Evolutionary conservation across 2,888 invertebrate genomes (phyloP), one percentile per base, ranked within the genome.

Genomic region (Lobophora halterata): DNA sequence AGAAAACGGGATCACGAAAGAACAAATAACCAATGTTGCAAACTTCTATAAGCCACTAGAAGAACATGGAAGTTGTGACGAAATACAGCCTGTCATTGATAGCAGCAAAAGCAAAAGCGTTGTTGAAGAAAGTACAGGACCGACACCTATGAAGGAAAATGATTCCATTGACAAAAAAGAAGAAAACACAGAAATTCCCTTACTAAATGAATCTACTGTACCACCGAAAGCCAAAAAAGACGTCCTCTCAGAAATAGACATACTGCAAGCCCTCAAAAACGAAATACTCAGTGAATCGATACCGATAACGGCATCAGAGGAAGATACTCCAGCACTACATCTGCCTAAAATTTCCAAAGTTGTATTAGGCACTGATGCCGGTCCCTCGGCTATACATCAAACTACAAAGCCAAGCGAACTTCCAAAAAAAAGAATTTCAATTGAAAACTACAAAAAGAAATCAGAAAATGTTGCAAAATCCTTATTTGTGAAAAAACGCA

Each of bases 391-490:
- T 14, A 61, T 85, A 35, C 83, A 80, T 50, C 82, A 87, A 65
- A 17, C 81, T 16, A 71, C 68, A 8, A 85, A 83, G 68, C 79
- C 81, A 4, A 62, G 71, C 46, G 75, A 76, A 28, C 55, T 69
- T 12, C 65, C 70, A 3, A 85, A 82, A 43, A 87, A 82, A 61
- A 71, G 83, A 58, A 88, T 88, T 44, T 85, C 88, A 3, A 77
- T 88, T 23, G 88, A 88, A 61, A 87, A 74, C 21, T 88, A 88
- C 47, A 88, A 88, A 64, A 68, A 79, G 42, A 88, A 83, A 49
- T 43, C 71, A 3, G 52, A 46, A 11, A 45, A 55, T 17, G 32
- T 38, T 7, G 29, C 27, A 4, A 50, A 52, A 36, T 30, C 52
- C 28, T 37, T 63, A 12, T 63, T 61, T 49, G 26, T 50, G 3